Evolutionary conservation across 1,140 invertebrate species (phyloP).

Genomic region (Listronotus bonariensis): DNA sequence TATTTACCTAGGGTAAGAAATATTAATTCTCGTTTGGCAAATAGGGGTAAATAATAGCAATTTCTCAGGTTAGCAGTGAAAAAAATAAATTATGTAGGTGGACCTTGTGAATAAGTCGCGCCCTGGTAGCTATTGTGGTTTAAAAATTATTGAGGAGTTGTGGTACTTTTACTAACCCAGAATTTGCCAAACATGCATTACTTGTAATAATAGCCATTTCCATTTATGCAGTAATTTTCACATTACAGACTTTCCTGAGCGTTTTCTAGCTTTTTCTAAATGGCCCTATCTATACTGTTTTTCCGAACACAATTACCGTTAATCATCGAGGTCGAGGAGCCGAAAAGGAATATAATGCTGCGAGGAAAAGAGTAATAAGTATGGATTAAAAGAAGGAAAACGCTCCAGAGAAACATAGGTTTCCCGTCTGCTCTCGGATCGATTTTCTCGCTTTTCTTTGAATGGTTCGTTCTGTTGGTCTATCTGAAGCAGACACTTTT

Average conservation of each 20-base stretch:
- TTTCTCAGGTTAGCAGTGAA: too few relatives aligned
- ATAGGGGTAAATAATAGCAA: too few relatives aligned
- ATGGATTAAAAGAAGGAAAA: constrained; percentile 52
- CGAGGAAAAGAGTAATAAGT: constrained; percentile 50
- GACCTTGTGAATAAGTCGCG: too few relatives aligned
- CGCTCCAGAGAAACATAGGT: constrained; percentile 44
- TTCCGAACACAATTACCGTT: constrained; percentile 51
- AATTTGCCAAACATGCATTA: too few relatives aligned
- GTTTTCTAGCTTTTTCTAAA: constrained; percentile 30
- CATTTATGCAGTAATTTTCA: constrained; percentile 11
- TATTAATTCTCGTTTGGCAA: too few relatives aligned
- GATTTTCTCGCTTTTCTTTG: constrained; percentile 20
- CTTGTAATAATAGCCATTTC: too few relatives aligned
- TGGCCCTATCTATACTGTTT: constrained; percentile 48
- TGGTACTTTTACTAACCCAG: too few relatives aligned
- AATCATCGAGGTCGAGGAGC: constrained; percentile 48
- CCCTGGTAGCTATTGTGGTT: too few relatives aligned
- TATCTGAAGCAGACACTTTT: constrained; percentile 4
- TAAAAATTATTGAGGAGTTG: too few relatives aligned
- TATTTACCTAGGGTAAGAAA: too few relatives aligned
- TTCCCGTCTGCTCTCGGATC: constrained; percentile 35
- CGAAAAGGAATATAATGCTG: constrained; percentile 50
- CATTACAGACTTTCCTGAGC: constrained; percentile 12
- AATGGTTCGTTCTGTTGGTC: constrained; percentile 8
- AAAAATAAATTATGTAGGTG: too few relatives aligned